Conservation (phyloP, 2,888 invertebrate species). For the Tenthredo livida region DNA sequence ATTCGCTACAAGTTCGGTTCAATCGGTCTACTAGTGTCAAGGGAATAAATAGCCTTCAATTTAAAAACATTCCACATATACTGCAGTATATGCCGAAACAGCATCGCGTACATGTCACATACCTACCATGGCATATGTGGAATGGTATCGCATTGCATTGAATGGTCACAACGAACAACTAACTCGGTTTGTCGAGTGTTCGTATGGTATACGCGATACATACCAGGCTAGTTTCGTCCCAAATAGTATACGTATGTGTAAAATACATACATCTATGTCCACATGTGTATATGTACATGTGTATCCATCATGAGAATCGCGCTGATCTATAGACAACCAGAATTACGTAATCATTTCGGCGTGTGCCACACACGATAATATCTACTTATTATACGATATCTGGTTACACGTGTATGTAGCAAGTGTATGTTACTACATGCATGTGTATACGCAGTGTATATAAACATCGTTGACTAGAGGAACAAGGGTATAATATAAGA, state of each 20-base stretch:
- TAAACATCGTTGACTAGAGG: no score
- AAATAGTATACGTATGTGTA: not conserved
- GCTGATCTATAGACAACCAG: not conserved
- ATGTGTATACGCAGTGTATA: no score
- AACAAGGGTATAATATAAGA: no score
- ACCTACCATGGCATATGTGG: not conserved
- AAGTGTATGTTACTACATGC: not conserved
- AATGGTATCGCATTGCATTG: not conserved
- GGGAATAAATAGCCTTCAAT: slow-evolving; percentile 47
- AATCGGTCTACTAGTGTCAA: slow-evolving; percentile 36
- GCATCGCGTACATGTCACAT: not conserved
- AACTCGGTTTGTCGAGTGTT: not conserved
- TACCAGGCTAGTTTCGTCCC: not conserved
- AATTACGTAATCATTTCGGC: slow-evolving; percentile 1
- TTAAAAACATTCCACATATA: slow-evolving; percentile 41
- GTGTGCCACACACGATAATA: not conserved
- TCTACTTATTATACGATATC: not conserved
- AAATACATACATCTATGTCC: no score
- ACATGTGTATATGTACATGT: no score
- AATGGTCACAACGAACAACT: not conserved
- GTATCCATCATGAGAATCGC: slow-evolving; percentile 1
- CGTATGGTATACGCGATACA: not conserved
- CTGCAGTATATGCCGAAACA: not conserved
- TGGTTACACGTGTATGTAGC: not conserved
- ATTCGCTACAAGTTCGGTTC: slow-evolving; percentile 31